A percentile compares a stretch with the other conserved stretches of the same genome.
These are phyloP conservation scores for Nomia melanderi DNA, from an alignment of 1,140 invertebrate genomes.

Conservation along the genomic window DNA sequence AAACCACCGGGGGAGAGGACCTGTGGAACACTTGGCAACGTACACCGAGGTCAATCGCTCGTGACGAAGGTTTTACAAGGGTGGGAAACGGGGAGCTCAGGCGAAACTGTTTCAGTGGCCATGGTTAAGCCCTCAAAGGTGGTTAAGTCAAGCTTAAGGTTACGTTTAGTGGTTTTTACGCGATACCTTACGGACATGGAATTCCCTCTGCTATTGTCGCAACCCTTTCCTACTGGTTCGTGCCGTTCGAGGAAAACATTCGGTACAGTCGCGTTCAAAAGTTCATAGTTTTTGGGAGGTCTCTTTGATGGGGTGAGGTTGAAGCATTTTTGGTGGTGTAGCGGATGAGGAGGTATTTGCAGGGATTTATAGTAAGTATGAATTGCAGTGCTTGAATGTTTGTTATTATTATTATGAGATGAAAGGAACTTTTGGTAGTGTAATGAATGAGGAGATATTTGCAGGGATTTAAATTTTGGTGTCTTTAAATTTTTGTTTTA, in stretches of 20 bases:
- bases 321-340: no score
- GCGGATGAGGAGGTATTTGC: no score
- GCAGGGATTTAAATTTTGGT: no score
- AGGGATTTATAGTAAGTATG: no score
- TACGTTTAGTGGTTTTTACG: constrained; percentile 28
- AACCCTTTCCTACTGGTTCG: neutral
- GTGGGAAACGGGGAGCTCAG: constrained; percentile 35
- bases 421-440: no score
- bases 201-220: neutral
- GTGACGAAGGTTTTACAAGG: constrained; percentile 52
- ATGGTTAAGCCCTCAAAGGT: constrained; percentile 47
- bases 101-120: constrained; percentile 13
- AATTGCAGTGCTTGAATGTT: no score
- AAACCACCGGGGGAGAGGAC: constrained; percentile 54
- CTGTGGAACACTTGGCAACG: constrained; percentile 57
- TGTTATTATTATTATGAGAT: no score
- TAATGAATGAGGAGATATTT: no score
- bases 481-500: no score
- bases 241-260: neutral
- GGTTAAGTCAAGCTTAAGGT: constrained; percentile 34
- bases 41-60: constrained; percentile 55
- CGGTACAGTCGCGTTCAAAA: no score
- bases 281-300: no score
- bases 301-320: no score
- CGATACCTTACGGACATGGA: neutral